These are phyloP conservation scores for Leptura quadrifasciata DNA, from an alignment of 2,888 invertebrate genomes.

Conservation along the genomic window DNA sequence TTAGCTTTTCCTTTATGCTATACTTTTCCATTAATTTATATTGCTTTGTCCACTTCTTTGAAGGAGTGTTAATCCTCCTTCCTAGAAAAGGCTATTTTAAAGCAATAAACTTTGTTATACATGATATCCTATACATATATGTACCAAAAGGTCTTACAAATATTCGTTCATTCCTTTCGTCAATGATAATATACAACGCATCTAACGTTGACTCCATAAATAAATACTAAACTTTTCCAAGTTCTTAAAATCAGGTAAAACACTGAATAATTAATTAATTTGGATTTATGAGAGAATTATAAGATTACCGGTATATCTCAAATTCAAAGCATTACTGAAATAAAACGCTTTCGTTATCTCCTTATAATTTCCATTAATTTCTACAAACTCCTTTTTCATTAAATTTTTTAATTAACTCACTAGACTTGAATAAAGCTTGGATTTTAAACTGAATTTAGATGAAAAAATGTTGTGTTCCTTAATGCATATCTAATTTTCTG, in stretches of 20 bases:
- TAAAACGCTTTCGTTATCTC: conserved; percentile 29
- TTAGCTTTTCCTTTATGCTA: too few relatives aligned
- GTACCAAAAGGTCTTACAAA: too few relatives aligned
- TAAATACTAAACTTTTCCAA: not conserved
- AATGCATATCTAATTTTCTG: conserved; percentile 34
- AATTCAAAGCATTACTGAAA: conserved; percentile 29
- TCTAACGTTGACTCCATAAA: not conserved
- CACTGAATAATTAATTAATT: not conserved
- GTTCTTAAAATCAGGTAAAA: not conserved
- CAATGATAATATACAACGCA: too few relatives aligned
- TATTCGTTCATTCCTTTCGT: too few relatives aligned
- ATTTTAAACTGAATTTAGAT: conserved; percentile 1
- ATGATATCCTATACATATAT: too few relatives aligned
- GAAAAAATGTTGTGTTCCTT: conserved; percentile 27
- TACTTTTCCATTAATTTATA: too few relatives aligned
- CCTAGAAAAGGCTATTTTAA: too few relatives aligned
- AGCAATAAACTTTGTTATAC: too few relatives aligned
- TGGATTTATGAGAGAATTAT: conserved; percentile 12
- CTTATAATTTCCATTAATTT: conserved; percentile 31
- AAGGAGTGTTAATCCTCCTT: too few relatives aligned
- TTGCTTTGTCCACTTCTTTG: too few relatives aligned
- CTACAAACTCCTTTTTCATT: conserved; percentile 20
- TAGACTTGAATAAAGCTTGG: not conserved
- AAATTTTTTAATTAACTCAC: conserved; percentile 34
- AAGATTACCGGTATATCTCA: conserved; percentile 2